Evolutionary conservation across 2,113 vertebrate species (phyloP).

Genomic region (Festucalex cinctus): DNA sequence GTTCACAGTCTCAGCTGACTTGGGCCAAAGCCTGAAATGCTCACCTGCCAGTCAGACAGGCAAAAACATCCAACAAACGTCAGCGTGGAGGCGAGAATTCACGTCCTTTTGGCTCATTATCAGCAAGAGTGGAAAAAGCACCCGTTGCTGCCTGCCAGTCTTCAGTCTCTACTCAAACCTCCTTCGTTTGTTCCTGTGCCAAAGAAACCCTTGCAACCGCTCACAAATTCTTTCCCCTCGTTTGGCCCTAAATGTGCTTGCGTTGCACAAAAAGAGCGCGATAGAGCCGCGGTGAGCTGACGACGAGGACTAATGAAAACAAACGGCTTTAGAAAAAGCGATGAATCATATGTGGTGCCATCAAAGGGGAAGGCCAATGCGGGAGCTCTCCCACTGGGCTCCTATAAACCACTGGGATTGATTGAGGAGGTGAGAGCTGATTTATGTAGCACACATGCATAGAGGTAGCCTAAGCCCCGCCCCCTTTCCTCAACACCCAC

Average conservation of each 20-base stretch:
- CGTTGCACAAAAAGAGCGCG: constrained; percentile 47
- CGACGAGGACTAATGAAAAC: constrained; percentile 67
- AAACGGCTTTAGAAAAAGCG: constrained; percentile 50
- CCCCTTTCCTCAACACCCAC: not conserved
- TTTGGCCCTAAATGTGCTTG: constrained; percentile 59
- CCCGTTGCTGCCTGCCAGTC: constrained; percentile 29
- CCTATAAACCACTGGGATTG: constrained; percentile 61
- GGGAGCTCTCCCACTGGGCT: constrained; percentile 51
- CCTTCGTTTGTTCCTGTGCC: constrained; percentile 59
- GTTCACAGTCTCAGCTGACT: not conserved
- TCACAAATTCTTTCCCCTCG: constrained; percentile 60
- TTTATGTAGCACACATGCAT: constrained; percentile 40
- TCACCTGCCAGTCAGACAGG: not conserved
- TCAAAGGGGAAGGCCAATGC: constrained; percentile 63
- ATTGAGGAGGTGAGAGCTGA: constrained; percentile 65
- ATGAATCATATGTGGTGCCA: constrained; percentile 64
- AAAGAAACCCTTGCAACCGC: constrained; percentile 48
- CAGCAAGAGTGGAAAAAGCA: constrained; percentile 48
- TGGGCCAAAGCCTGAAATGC: not conserved
- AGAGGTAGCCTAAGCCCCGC: constrained; percentile 5
- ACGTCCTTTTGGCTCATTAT: not conserved
- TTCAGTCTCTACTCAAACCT: constrained; percentile 44
- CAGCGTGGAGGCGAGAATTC: not conserved
- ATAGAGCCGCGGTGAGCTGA: constrained; percentile 48
- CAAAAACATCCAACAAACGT: not conserved